phyloP scores from a whole-genome alignment of 23 tunicate species.

The Oikopleura vanhoeffeni region DNA sequence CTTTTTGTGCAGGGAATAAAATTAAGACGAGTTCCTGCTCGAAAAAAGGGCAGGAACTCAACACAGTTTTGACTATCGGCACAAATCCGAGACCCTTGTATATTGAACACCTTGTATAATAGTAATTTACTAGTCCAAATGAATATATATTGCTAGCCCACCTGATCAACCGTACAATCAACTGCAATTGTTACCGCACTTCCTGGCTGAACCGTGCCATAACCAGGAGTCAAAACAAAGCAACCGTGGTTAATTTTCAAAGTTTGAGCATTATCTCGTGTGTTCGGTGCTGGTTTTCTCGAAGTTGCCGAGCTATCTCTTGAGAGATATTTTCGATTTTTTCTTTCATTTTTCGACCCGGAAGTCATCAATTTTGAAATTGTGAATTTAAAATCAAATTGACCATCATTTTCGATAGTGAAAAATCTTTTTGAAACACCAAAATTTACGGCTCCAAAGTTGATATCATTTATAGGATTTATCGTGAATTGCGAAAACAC shows the following conservation, averaged over 20 bases:
- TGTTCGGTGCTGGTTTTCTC: conserved; percentile 31
- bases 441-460: conserved; percentile 74
- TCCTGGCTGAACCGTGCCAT: conserved; percentile 50
- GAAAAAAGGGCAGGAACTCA: too few relatives aligned
- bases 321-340: not conserved
- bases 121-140: conserved; percentile 59
- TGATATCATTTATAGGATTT: conserved; percentile 67
- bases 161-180: conserved; percentile 64
- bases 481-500: conserved; percentile 62
- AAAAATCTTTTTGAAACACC: conserved; percentile 50
- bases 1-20: too few relatives aligned
- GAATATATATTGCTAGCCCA: too few relatives aligned
- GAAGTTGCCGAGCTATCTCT: not conserved
- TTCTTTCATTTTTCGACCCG: not conserved
- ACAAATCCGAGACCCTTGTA: too few relatives aligned
- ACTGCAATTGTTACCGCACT: conserved; percentile 43
- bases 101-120: too few relatives aligned
- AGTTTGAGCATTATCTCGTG: conserved; percentile 35
- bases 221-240: conserved; percentile 70
- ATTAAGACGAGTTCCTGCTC: too few relatives aligned
- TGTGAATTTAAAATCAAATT: conserved; percentile 76
- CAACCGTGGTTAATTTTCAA: conserved; percentile 24
- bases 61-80: too few relatives aligned
- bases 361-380: not conserved
- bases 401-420: conserved; percentile 70